Evolutionary conservation across 1,140 invertebrate species (phyloP).

Genomic region (Meloidogyne hapla): DNA sequence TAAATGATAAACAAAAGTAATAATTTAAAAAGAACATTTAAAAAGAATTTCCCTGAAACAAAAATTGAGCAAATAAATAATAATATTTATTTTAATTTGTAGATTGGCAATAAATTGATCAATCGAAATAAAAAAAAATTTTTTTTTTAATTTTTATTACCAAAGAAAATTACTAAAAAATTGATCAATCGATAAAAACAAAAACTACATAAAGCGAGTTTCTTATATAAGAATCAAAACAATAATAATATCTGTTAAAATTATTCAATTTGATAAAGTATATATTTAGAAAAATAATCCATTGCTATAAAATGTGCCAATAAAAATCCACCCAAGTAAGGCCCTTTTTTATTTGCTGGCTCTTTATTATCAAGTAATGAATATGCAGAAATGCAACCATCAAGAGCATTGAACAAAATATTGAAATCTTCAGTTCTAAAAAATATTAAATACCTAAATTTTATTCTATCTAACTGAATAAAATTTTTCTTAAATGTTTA

Average conservation of each 20-base stretch:
- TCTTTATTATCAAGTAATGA: neutral
- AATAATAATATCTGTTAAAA: neutral
- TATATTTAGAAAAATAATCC: neutral
- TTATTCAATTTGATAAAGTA: conserved; percentile 2
- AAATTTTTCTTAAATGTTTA: too few species aligned
- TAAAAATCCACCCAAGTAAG: neutral
- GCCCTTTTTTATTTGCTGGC: neutral
- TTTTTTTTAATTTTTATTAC: too few species aligned
- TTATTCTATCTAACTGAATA: too few species aligned
- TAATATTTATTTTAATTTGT: neutral
- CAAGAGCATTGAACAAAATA: neutral
- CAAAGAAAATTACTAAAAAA: too few species aligned
- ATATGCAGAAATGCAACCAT: neutral
- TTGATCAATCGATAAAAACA: too few species aligned
- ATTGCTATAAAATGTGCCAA: conserved; percentile 5
- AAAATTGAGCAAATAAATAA: neutral
- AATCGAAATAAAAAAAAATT: too few species aligned
- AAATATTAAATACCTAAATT: too few species aligned
- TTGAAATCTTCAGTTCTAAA: conserved; percentile 12
- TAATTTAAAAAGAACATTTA: neutral
- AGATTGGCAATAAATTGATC: too few species aligned
- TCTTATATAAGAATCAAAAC: too few species aligned
- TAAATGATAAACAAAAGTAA: neutral
- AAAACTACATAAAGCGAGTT: too few species aligned
- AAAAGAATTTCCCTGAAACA: neutral